Conservation (phyloP, 2,113 vertebrate genomes). For the Charadrius vociferus region DNA sequence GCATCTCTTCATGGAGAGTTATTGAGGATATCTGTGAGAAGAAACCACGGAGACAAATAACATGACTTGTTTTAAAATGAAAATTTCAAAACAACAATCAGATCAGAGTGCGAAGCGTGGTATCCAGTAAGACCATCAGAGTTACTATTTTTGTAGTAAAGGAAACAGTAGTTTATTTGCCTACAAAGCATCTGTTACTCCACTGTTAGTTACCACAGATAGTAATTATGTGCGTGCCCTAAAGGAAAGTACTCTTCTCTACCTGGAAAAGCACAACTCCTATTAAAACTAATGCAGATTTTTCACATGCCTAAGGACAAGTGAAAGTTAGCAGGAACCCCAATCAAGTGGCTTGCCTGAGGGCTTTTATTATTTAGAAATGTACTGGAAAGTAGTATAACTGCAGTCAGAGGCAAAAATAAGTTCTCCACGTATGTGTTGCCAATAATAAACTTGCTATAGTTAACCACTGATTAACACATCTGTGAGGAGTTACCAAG, state of each 20-base stretch:
- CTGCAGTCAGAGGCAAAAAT: slow-evolving; percentile 6
- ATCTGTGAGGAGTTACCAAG: neutral
- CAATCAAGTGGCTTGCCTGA: neutral
- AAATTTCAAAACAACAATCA: neutral
- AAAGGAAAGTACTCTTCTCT: neutral
- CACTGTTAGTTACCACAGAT: neutral
- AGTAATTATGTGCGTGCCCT: neutral
- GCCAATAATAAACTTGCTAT: neutral
- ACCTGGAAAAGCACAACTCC: neutral
- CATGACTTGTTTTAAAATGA: neutral
- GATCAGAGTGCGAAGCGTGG: neutral
- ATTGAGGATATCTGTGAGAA: neutral
- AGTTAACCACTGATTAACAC: neutral
- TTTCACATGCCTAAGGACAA: neutral
- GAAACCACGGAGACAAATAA: neutral
- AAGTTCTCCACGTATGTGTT: neutral
- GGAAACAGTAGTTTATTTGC: neutral
- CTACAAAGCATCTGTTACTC: neutral
- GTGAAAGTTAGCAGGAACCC: neutral
- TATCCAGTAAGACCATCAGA: neutral
- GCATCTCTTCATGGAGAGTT: neutral
- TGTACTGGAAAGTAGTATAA: neutral
- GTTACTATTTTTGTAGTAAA: neutral
- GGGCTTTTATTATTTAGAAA: slow-evolving; percentile 11
- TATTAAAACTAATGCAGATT: slow-evolving; percentile 9